Evolutionary conservation across 1,140 invertebrate genomes (phyloP).

Genomic region (Drosophila melanogaster): DNA sequence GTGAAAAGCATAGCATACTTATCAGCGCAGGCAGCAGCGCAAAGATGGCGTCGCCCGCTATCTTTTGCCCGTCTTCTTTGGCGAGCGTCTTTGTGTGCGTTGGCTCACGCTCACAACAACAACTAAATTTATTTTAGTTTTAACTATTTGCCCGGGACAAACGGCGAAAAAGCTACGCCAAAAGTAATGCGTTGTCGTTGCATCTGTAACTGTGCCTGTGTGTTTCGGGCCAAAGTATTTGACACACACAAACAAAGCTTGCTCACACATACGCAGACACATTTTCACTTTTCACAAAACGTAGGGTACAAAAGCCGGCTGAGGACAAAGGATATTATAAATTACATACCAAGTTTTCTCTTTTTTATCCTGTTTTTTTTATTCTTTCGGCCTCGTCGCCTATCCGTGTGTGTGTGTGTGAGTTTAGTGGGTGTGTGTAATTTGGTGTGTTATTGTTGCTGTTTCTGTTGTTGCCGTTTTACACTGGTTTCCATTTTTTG

Average conservation of each 20-base stretch:
- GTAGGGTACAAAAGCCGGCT: constrained; percentile 51
- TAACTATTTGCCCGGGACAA: constrained; percentile 72
- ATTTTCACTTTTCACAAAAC: constrained; percentile 80
- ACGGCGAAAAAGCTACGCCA: constrained; percentile 47
- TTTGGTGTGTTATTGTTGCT: constrained; percentile 50
- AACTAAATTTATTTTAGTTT: constrained; percentile 83
- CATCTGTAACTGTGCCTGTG: constrained; percentile 35
- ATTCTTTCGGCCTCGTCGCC: constrained; percentile 38
- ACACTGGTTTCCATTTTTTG: constrained; percentile 66
- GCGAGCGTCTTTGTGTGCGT: constrained; percentile 20
- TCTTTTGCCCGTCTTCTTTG: constrained; percentile 59
- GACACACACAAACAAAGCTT: constrained; percentile 49
- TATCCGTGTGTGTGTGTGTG: constrained; percentile 7
- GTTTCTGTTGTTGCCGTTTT: constrained; percentile 42
- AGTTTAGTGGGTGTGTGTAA: constrained; percentile 31
- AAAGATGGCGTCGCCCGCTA: constrained; percentile 72
- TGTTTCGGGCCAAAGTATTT: constrained; percentile 51
- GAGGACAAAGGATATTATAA: constrained; percentile 80
- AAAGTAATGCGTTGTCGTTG: constrained; percentile 36
- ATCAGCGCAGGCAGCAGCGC: constrained; percentile 58
- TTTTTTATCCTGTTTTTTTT: constrained; percentile 25
- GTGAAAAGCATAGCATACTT: constrained; percentile 70
- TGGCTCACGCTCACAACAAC: constrained; percentile 47
- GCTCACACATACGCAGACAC: constrained; percentile 26
- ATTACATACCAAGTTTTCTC: constrained; percentile 68